These are phyloP conservation scores for Napeogenes inachia DNA, from an alignment of 2,888 invertebrate genomes.

Conservation along the genomic window DNA sequence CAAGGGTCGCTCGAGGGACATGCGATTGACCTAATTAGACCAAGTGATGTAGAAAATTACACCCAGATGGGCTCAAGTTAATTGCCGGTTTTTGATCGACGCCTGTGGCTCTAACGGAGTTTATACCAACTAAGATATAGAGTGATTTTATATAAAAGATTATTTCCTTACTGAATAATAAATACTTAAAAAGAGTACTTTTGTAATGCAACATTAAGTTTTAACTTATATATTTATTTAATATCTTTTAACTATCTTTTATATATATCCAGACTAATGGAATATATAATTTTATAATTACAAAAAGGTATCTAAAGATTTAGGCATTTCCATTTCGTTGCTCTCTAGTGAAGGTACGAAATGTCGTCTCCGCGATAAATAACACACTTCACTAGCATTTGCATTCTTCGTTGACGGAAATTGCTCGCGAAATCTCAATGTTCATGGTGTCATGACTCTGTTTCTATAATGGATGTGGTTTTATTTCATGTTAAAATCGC, in stretches of 20 bases:
- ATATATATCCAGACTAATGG: not conserved
- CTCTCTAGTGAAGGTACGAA: not conserved
- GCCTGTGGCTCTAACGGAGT: conserved; percentile 19
- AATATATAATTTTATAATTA: not conserved
- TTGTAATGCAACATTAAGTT: not conserved
- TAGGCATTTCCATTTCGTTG: not conserved
- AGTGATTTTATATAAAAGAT: not conserved
- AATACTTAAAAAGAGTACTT: not conserved
- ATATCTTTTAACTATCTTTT: no score
- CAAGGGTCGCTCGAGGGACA: conserved; percentile 39
- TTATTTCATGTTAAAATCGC: conserved; percentile 9
- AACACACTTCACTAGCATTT: conserved; percentile 69
- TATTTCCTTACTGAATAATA: not conserved
- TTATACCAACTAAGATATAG: conserved; percentile 3
- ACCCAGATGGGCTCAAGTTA: conserved; percentile 55
- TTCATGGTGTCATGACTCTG: conserved; percentile 42
- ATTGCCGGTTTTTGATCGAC: conserved; percentile 43
- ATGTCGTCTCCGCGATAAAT: conserved; percentile 54
- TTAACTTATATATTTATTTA: not conserved
- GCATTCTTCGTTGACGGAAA: conserved; percentile 69
- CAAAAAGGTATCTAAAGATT: not conserved
- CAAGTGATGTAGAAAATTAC: conserved; percentile 69
- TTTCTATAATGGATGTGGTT: conserved; percentile 44
- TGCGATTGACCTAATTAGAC: conserved; percentile 63
- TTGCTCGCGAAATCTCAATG: conserved; percentile 67